Percentiles rank a stretch among this genome's conserved stretches.
phyloP scores from a whole-genome alignment of 2,797 vertebrate genomes.

The Darevskia mixta region DNA sequence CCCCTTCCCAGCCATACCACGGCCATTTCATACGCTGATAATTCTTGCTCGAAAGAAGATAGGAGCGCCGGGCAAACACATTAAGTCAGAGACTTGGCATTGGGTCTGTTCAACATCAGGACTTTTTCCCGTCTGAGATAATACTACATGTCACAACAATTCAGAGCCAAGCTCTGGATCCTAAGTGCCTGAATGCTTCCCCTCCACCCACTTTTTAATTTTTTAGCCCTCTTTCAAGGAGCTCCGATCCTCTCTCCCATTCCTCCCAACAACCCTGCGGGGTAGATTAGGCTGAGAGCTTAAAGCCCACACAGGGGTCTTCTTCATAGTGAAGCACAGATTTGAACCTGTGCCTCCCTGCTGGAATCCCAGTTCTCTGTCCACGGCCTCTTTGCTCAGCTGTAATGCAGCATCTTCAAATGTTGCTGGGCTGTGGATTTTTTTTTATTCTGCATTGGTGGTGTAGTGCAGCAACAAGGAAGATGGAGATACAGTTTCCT shows the following conservation, averaged over 20 bases:
- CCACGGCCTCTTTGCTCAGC: conserved; percentile 44
- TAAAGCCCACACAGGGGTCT: not conserved
- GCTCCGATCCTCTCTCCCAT: not conserved
- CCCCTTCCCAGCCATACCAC: no score
- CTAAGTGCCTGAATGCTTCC: conserved; percentile 6
- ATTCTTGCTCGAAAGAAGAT: conserved; percentile 64
- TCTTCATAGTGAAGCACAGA: no score
- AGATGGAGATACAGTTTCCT: conserved; percentile 40
- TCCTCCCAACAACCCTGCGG: not conserved
- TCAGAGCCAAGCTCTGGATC: conserved; percentile 59
- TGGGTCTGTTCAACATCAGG: conserved; percentile 73
- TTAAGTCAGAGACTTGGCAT: conserved; percentile 64
- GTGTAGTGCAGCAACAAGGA: conserved; percentile 51
- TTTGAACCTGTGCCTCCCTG: no score
- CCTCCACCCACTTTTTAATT: not conserved
- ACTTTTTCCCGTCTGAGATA: conserved; percentile 61
- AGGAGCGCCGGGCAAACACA: conserved; percentile 61
- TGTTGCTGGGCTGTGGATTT: conserved; percentile 23
- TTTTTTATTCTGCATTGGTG: conserved; percentile 36
- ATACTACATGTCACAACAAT: conserved; percentile 59
- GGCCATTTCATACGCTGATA: conserved; percentile 27
- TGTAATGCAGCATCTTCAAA: conserved; percentile 40
- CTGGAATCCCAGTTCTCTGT: no score
- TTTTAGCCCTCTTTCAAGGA: not conserved
- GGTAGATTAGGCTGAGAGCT: no score